Percentiles rank a stretch among this genome's conserved stretches.
Conservation (phyloP, 2,888 invertebrate species). For the Rhyacophila evoluta region DNA sequence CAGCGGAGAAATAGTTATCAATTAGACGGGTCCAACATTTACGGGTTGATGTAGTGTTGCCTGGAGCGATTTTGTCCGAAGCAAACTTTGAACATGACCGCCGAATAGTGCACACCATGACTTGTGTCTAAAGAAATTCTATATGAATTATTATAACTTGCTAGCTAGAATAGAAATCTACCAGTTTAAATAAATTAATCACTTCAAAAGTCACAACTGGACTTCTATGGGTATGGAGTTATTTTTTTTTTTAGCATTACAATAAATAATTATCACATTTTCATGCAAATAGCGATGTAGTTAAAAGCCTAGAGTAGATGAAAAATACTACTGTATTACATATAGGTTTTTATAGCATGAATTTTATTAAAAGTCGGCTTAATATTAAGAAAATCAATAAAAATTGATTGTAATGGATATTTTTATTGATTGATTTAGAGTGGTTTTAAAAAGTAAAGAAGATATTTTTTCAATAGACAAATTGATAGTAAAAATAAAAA, state of each 20-base stretch:
- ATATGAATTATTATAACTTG: neutral
- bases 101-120: slow-evolving; percentile 4
- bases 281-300: neutral
- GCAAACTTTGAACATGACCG: slow-evolving; percentile 25
- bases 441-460: no score
- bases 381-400: no score
- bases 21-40: slow-evolving; percentile 45
- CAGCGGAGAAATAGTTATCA: slow-evolving; percentile 42
- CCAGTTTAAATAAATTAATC: neutral
- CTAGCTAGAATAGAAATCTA: neutral
- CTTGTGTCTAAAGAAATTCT: slow-evolving; percentile 29
- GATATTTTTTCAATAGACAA: no score
- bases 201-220: neutral
- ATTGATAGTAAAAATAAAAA: neutral
- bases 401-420: no score
- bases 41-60: slow-evolving; percentile 42
- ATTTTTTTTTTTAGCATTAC: neutral
- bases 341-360: neutral
- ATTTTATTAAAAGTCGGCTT: no score
- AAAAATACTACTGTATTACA: neutral
- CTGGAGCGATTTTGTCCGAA: neutral
- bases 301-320: neutral
- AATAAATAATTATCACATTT: neutral
- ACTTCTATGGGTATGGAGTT: neutral
- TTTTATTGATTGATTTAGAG: no score